These are phyloP conservation scores for Stenodema calcarata DNA, from an alignment of 2,888 invertebrate genomes.

Conservation along the genomic window DNA sequence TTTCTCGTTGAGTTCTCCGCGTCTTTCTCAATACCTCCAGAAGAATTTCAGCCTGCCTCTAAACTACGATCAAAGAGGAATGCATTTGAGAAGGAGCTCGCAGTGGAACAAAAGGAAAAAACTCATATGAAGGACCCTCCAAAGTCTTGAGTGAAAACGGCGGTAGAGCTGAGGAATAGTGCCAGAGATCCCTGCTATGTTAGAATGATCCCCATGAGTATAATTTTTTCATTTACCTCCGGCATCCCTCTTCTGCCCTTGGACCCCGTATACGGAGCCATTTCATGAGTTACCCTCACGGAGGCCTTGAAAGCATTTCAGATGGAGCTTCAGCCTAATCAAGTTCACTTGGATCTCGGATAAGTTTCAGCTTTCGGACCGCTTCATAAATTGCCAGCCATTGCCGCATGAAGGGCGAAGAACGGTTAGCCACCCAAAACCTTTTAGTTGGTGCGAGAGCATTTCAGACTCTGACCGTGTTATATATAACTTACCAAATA, in stretches of 20 bases:
- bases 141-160: neutral
- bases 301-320: neutral
- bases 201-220: constrained; percentile 32
- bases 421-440: neutral
- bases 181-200: neutral
- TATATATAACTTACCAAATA: too few relatives aligned
- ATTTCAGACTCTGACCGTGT: too few relatives aligned
- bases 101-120: neutral
- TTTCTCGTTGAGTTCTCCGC: too few relatives aligned
- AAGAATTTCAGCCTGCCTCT: neutral
- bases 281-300: constrained; percentile 16
- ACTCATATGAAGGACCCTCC: neutral
- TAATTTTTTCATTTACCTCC: constrained; percentile 39
- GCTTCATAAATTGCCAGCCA: neutral
- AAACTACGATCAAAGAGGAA: neutral
- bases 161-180: neutral
- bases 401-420: neutral
- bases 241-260: neutral
- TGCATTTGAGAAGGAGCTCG: neutral
- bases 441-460: neutral
- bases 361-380: neutral
- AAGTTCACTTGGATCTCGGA: neutral
- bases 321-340: neutral
- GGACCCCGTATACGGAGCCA: neutral
- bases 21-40: neutral